Evolutionary conservation across 2,888 invertebrate genomes (phyloP).

Genomic region (Acleris cristana): DNA sequence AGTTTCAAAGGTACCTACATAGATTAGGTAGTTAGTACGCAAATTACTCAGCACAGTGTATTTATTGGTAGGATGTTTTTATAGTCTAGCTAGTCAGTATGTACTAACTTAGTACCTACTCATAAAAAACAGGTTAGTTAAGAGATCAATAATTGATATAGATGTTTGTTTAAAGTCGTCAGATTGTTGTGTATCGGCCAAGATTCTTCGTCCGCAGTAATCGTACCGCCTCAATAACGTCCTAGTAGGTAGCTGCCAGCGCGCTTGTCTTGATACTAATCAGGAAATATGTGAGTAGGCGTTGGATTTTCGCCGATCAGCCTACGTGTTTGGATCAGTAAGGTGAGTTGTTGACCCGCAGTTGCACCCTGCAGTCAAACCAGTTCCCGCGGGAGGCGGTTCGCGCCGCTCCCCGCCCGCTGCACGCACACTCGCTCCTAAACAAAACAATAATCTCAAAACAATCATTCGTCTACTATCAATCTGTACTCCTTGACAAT

Average conservation of each 20-base stretch:
- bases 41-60: too few species aligned
- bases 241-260: slow-evolving; percentile 30
- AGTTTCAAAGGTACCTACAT: too few species aligned
- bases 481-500: slow-evolving; percentile 20
- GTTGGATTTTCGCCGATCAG: slow-evolving; percentile 69
- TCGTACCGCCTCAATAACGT: slow-evolving; percentile 32
- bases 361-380: slow-evolving; percentile 71
- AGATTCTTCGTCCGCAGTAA: slow-evolving; percentile 15
- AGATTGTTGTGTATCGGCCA: not conserved
- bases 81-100: too few species aligned
- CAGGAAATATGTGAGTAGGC: slow-evolving; percentile 63
- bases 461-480: slow-evolving; percentile 46
- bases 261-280: slow-evolving; percentile 54
- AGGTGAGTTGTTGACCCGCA: slow-evolving; percentile 75
- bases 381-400: slow-evolving; percentile 61
- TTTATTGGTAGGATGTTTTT: too few species aligned
- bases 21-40: too few species aligned
- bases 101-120: not conserved
- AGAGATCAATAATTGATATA: slow-evolving; percentile 2
- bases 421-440: slow-evolving; percentile 46
- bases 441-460: slow-evolving; percentile 56
- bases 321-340: slow-evolving; percentile 71
- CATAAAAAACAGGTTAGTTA: not conserved
- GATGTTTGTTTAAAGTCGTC: not conserved
- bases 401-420: slow-evolving; percentile 46